phyloP scores from a whole-genome alignment of 1,140 invertebrate species.

The Sitobion miscanthi region DNA sequence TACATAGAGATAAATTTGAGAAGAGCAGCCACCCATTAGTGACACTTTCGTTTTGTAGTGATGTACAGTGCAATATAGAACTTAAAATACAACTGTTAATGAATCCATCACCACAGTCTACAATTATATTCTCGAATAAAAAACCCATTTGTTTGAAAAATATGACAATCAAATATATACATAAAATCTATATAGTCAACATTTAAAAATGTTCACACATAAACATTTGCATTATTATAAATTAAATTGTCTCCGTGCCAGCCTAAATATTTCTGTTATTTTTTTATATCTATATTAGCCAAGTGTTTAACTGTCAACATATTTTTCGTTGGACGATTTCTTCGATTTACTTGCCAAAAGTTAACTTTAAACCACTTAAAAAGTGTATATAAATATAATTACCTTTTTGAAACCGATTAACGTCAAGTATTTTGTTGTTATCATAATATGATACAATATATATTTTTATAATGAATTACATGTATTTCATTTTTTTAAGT shows the following conservation, averaged over 20 bases:
- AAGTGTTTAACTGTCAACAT: constrained; percentile 10
- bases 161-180: not conserved
- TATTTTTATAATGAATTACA: no score
- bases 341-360: constrained; percentile 8
- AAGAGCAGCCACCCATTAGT: no score
- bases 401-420: not conserved
- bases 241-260: constrained; percentile 31
- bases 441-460: not conserved
- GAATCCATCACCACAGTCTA: not conserved
- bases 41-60: no score
- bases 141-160: not conserved
- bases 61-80: not conserved
- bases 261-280: not conserved
- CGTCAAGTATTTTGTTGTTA: not conserved
- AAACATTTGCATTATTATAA: constrained; percentile 13
- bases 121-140: not conserved
- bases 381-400: not conserved
- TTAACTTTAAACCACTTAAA: not conserved
- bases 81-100: not conserved
- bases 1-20: no score
- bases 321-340: not conserved
- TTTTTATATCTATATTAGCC: not conserved
- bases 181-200: not conserved
- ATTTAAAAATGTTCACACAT: not conserved
- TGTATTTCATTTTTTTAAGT: not conserved